Percentiles rank a stretch among this genome's conserved stretches.
These are phyloP conservation scores for Pogonocherus hispidulus DNA, from an alignment of 2,888 invertebrate genomes.

Conservation along the genomic window DNA sequence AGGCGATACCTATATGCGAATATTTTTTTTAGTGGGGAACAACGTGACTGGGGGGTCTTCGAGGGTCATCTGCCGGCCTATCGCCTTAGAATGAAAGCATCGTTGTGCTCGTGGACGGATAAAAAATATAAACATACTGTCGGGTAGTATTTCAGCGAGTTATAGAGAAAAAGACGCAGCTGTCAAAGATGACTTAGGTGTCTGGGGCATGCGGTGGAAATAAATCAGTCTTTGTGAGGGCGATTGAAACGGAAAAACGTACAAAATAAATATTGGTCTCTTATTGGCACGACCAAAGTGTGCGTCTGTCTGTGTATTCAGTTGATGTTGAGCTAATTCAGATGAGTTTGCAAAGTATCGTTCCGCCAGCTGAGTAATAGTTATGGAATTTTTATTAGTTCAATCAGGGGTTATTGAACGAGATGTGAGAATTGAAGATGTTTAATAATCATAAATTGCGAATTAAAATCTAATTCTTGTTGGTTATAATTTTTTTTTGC, in stretches of 20 bases:
- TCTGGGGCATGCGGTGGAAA: slow-evolving; percentile 10
- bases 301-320: background rate
- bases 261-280: slow-evolving; percentile 8
- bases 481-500: too few relatives aligned
- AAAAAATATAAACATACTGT: slow-evolving; percentile 20
- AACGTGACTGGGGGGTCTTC: background rate
- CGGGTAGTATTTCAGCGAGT: slow-evolving; percentile 29
- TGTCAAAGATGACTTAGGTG: slow-evolving; percentile 30
- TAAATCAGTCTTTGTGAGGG: slow-evolving; percentile 16
- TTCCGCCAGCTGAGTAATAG: background rate
- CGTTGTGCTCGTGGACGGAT: slow-evolving; percentile 19
- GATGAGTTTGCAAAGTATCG: slow-evolving; percentile 1
- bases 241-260: background rate
- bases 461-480: background rate
- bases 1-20: too few relatives aligned
- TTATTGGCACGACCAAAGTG: background rate
- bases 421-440: background rate
- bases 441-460: slow-evolving; percentile 1
- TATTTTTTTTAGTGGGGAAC: too few relatives aligned
- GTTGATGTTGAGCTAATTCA: background rate
- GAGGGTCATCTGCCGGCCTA: background rate
- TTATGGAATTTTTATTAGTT: background rate
- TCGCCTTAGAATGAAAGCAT: slow-evolving; percentile 23
- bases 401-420: background rate
- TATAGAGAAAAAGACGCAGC: slow-evolving; percentile 23